Evolutionary conservation across 2,113 vertebrate species (phyloP).

Genomic region (Ictalurus punctatus): DNA sequence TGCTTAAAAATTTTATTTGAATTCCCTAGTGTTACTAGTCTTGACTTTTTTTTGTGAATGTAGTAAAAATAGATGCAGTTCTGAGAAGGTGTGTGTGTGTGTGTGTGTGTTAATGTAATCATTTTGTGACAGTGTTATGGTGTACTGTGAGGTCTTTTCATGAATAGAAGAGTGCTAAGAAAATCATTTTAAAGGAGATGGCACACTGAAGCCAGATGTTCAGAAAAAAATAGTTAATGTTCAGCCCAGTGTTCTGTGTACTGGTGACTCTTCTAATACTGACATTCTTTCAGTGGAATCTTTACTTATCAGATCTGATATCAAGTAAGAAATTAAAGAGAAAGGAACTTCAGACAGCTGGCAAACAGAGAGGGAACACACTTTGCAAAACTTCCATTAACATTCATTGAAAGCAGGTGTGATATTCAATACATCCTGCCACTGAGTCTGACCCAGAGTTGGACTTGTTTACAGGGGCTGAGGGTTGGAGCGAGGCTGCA

Average conservation of each 20-base stretch:
- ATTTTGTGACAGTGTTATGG: not conserved
- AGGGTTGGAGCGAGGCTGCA: not conserved
- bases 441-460: not conserved
- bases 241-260: not conserved
- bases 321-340: not conserved
- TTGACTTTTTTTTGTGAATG: not conserved
- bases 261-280: conserved; percentile 1
- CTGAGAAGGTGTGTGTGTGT: not conserved
- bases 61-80: not conserved
- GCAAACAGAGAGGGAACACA: not conserved
- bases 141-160: not conserved
- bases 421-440: not conserved
- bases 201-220: not conserved
- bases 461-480: not conserved
- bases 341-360: not conserved
- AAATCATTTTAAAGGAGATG: conserved; percentile 4
- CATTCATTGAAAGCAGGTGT: not conserved
- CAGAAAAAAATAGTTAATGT: conserved; percentile 20
- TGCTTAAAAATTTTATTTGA: not conserved
- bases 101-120: conserved; percentile 5
- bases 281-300: conserved; percentile 10
- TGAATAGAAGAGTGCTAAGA: conserved; percentile 6
- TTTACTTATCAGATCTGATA: conserved; percentile 22
- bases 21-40: not conserved
- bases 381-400: not conserved